Conservation (phyloP, 30 jellyfish, hydroid and myxozoan genomes). For the Aurelia aurita region DNA sequence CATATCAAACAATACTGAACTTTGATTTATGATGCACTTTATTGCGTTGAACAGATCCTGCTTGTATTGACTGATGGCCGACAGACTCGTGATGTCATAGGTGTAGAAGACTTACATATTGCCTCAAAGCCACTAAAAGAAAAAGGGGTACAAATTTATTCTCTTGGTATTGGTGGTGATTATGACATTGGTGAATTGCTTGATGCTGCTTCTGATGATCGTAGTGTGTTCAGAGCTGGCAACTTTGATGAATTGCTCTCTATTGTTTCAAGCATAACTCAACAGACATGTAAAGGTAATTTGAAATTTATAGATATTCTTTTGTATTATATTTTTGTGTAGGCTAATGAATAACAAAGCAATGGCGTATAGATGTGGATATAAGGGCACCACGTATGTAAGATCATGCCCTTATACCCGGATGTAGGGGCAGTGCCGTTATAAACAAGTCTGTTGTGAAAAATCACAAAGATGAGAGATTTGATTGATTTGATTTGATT, state of each 20-base stretch:
- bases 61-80: conserved; percentile 98
- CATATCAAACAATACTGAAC: too few relatives aligned
- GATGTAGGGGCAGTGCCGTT: too few relatives aligned
- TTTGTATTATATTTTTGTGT: too few relatives aligned
- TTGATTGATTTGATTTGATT: too few relatives aligned
- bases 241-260: conserved; percentile 86
- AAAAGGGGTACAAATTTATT: conserved; percentile 85
- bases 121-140: conserved; percentile 97
- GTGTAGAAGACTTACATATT: conserved; percentile 88
- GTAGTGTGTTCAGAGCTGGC: conserved; percentile 95
- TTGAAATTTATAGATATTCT: neutral
- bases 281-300: conserved; percentile 93
- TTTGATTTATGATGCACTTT: too few relatives aligned
- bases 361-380: too few relatives aligned
- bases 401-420: too few relatives aligned
- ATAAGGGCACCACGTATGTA: too few relatives aligned
- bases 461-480: too few relatives aligned
- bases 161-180: conserved; percentile 95
- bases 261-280: conserved; percentile 89
- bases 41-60: conserved; percentile 61
- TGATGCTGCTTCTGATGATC: conserved; percentile 99
- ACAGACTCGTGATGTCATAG: conserved; percentile 90
- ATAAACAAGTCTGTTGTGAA: too few relatives aligned
- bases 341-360: too few relatives aligned
- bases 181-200: conserved; percentile 96